Evolutionary conservation across 2,113 vertebrate species (phyloP).

Genomic region (Gila orcuttii): DNA sequence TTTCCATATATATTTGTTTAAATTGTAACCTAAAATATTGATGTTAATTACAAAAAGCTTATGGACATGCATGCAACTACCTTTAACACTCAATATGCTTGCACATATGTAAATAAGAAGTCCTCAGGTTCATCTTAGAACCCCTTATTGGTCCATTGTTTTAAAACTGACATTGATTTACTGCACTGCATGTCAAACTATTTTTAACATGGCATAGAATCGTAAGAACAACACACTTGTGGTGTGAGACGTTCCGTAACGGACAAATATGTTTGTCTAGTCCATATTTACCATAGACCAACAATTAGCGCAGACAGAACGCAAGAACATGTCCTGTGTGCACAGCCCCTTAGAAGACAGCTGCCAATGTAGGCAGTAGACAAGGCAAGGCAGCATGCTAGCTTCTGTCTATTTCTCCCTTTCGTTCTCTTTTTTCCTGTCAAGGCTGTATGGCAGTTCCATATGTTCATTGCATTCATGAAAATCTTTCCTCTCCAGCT

Average conservation of each 20-base stretch:
- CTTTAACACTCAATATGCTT: background rate
- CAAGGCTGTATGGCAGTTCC: background rate
- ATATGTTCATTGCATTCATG: conserved; percentile 35
- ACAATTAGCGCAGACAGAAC: conserved; percentile 12
- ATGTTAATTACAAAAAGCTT: background rate
- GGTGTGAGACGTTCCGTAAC: background rate
- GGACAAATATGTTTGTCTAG: background rate
- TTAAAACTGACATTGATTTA: background rate
- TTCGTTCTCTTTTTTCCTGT: background rate
- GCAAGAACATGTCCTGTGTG: background rate
- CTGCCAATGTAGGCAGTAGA: conserved; percentile 6
- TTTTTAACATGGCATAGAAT: background rate
- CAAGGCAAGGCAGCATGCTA: background rate
- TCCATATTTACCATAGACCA: background rate
- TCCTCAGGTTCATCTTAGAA: background rate
- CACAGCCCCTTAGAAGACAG: background rate
- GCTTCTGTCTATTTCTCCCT: background rate
- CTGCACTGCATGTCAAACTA: background rate
- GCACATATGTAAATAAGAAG: background rate
- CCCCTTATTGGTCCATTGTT: background rate
- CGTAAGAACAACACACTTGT: background rate
- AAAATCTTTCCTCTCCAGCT: background rate
- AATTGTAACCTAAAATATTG: background rate
- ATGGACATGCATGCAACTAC: background rate
- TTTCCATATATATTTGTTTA: background rate